phyloP scores from a whole-genome alignment of 2,797 vertebrate genomes.

The Microctenopoma stevenorrisi region DNA sequence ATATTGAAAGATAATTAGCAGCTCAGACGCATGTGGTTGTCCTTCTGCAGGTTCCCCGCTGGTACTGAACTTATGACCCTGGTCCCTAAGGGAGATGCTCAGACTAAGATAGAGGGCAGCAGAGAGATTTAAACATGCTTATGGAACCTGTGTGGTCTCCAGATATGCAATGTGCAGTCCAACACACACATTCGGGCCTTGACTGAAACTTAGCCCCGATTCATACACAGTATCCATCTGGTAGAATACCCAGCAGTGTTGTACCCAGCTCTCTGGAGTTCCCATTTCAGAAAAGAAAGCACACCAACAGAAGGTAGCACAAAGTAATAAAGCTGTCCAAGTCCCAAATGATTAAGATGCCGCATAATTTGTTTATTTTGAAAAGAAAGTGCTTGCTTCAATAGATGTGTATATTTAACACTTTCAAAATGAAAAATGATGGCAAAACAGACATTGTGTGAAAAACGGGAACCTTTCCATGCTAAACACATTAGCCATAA shows the following conservation, averaged over 20 bases:
- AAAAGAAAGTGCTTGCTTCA: slow-evolving; percentile 73
- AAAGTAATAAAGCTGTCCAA: slow-evolving; percentile 69
- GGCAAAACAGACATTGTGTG: slow-evolving; percentile 55
- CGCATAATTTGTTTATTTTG: slow-evolving; percentile 79
- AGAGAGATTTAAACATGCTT: slow-evolving; percentile 91
- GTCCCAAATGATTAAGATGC: slow-evolving; percentile 66
- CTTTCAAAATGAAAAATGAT: slow-evolving; percentile 78
- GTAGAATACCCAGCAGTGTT: slow-evolving; percentile 82
- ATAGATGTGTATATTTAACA: slow-evolving; percentile 79
- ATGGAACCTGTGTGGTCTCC: slow-evolving; percentile 97
- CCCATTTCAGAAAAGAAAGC: slow-evolving; percentile 62
- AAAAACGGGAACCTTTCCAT: slow-evolving; percentile 65
- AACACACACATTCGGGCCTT: slow-evolving; percentile 85
- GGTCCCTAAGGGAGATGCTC: slow-evolving; percentile 90
- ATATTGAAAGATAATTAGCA: slow-evolving; percentile 78
- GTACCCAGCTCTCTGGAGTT: slow-evolving; percentile 69
- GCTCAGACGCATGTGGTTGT: slow-evolving; percentile 83
- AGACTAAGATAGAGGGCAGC: slow-evolving; percentile 94
- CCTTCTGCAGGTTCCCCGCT: slow-evolving; percentile 88
- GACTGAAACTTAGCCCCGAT: slow-evolving; percentile 81
- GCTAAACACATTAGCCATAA: slow-evolving; percentile 62
- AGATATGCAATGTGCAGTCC: slow-evolving; percentile 84
- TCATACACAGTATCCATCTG: slow-evolving; percentile 84
- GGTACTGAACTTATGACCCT: slow-evolving; percentile 95
- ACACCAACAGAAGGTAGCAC: slow-evolving; percentile 55